A percentile compares a stretch with the other conserved stretches of the same genome.
phyloP scores from a whole-genome alignment of 1,140 invertebrate genomes.

The Thaumetopoea pityocampa region DNA sequence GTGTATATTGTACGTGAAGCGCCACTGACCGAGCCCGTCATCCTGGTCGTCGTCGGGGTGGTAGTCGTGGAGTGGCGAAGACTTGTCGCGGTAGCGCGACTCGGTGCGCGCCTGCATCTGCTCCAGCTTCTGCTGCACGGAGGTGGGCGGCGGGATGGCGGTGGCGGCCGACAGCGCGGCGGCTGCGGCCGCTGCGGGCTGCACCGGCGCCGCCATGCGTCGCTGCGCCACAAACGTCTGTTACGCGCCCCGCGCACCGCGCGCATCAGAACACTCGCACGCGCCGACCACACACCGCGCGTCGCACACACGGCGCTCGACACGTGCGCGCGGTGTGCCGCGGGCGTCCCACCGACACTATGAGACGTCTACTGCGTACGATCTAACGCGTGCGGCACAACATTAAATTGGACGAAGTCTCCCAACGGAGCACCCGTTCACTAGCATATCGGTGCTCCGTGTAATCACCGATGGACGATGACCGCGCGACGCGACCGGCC shows the following conservation, averaged over 20 bases:
- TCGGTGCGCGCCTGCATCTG: conserved; percentile 59
- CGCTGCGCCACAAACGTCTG: conserved; percentile 20
- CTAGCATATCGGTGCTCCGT: too few species aligned
- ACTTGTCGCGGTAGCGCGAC: conserved; percentile 43
- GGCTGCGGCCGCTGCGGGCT: conserved; percentile 64
- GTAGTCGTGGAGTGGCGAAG: conserved; percentile 36
- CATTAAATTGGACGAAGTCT: too few species aligned
- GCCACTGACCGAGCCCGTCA: conserved; percentile 47
- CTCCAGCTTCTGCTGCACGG: conserved; percentile 66
- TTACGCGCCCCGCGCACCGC: neutral
- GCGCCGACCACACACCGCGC: too few species aligned
- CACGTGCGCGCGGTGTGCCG: too few species aligned
- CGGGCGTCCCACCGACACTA: too few species aligned
- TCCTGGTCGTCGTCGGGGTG: conserved; percentile 60
- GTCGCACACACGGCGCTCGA: too few species aligned
- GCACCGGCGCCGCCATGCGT: conserved; percentile 61
- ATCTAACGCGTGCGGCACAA: too few species aligned
- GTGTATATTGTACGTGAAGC: too few species aligned
- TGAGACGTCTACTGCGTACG: too few species aligned
- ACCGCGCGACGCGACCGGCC: too few species aligned
- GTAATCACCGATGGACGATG: too few species aligned
- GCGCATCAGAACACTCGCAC: neutral
- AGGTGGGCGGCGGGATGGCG: conserved; percentile 64
- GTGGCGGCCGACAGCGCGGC: conserved; percentile 62
- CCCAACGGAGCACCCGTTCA: too few species aligned